Conservation (phyloP, 2,888 invertebrate species). For the Petrolisthes manimaculis region DNA sequence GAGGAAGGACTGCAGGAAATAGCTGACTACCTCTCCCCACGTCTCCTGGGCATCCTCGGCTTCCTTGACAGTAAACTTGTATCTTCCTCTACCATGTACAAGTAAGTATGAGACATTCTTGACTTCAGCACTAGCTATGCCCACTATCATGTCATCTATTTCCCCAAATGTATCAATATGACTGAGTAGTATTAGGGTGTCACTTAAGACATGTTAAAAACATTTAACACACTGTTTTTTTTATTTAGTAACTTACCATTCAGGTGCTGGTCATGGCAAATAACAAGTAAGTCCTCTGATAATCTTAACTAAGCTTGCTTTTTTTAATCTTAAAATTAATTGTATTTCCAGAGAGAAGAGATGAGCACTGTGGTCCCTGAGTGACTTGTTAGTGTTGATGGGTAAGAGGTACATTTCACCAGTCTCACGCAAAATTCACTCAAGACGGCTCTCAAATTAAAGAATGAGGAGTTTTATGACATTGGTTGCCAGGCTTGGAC, state of each 20-base stretch:
- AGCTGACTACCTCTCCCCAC: conserved; percentile 49
- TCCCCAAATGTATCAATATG: too few relatives aligned
- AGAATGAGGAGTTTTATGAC: conserved; percentile 48
- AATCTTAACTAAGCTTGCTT: background rate
- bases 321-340: background rate
- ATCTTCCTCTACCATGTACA: conserved; percentile 61
- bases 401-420: conserved; percentile 58
- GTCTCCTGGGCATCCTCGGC: conserved; percentile 61
- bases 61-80: conserved; percentile 64
- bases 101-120: conserved; percentile 23
- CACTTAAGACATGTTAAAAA: too few relatives aligned
- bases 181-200: too few relatives aligned
- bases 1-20: conserved; percentile 38
- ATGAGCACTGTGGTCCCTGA: conserved; percentile 55
- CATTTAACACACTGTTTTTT: too few relatives aligned
- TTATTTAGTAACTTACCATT: too few relatives aligned
- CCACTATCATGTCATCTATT: too few relatives aligned
- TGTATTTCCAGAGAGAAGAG: conserved; percentile 54
- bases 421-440: conserved; percentile 59
- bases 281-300: too few relatives aligned
- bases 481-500: conserved; percentile 53
- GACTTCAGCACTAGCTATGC: too few relatives aligned
- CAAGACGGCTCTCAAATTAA: conserved; percentile 61
- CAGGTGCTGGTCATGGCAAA: too few relatives aligned
- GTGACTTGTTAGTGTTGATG: conserved; percentile 58